Evolutionary conservation across 2,888 invertebrate species (phyloP), one percentile per base, ranked within the genome.

Genomic region (Pseudococcus longispinus): DNA sequence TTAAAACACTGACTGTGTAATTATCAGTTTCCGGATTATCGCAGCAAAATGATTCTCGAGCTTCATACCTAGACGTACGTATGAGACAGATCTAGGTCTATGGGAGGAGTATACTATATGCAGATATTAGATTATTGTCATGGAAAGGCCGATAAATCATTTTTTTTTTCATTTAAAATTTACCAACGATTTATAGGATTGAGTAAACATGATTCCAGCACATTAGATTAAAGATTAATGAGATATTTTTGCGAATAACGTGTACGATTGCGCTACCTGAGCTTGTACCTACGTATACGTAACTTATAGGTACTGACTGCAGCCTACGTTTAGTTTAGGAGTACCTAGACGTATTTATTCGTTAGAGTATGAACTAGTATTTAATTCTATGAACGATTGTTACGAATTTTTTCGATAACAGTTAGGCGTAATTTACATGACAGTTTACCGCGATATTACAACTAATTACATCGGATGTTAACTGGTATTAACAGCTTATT

Each of bases 371-470:
- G 13, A 2, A 46, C 13, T 9, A 65, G 60, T 70, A 70, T 15
- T 29, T 1, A 4, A 6, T 1, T 29, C 32, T 74, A 74, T 74
- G 32, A 74, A 74, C 74, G 74, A 74, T 74, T 74, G 74, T 74
- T 74, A 74, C 26, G 74, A 74, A 74, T 74, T 29, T 74, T 74
- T 74, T 74, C 32, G 32, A 29, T 32, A 74, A 74, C 5, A n/a
- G 74, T 74, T 74, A 74, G 32, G 74, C 32, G 74, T 32, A 74
- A 74, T 74, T 74, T 74, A 74, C 74, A 74, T 74, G 74, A 74
- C 74, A 74, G 74, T 32, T 74, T 74, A 32, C 18, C 32, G 32
- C 74, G 32, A 32, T 74, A 74, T 74, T 74, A 74, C 74, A 74
- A 74, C 74, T 74, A 74, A 74, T 74, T 74, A 74, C 74, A 74